Evolutionary conservation across 2,797 vertebrate genomes (phyloP), one percentile per base, ranked within the genome.

Genomic region (Oreochromis mossambicus): DNA sequence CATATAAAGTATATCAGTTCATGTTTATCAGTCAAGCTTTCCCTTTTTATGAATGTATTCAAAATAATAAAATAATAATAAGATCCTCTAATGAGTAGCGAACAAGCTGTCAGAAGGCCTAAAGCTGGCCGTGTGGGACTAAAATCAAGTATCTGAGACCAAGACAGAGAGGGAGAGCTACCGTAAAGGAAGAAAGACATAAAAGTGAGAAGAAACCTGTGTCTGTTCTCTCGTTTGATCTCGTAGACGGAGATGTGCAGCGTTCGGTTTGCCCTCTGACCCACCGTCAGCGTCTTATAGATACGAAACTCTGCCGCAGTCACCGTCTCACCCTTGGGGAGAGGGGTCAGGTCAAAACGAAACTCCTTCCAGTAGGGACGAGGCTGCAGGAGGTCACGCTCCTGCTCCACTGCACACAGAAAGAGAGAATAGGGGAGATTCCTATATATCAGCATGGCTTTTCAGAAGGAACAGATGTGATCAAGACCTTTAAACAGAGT

Each of bases 281-380:
- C 89, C 82, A 94, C 73, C 0, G 97, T 97, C 70, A 96, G 94
- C 0, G 96, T 97, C 94, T 99, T 99, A 88, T 98, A 99, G 90
- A 99, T 98, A 7, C 98, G 96, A 79, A 99, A 98, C 92, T 99
- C 98, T 0, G 98, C 98, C 0, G 98, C 97, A 0, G 98, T 98
- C 86, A 98, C 97, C 0, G 95, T 96, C 94, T 99, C 98, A 0
- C 97, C 98, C 6, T 95, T 93, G 1, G 98, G 98, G 80, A 98
- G 97, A 14, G 98, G 98, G 0, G 97, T 97, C 95, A 99, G 96
- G 92, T 99, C 98, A 14, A 99, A 99, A 3, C 94, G 95, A 79
- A 99, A 99, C 95, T 99, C 98, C 93, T 99, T 99, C 98, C 98
- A 99, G 92, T 98, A 98, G 0, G 97, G 98, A 73, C 97, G 97